These are phyloP conservation scores for Disparrhopalites patrizii DNA, from an alignment of 2,888 invertebrate genomes.

Conservation along the genomic window DNA sequence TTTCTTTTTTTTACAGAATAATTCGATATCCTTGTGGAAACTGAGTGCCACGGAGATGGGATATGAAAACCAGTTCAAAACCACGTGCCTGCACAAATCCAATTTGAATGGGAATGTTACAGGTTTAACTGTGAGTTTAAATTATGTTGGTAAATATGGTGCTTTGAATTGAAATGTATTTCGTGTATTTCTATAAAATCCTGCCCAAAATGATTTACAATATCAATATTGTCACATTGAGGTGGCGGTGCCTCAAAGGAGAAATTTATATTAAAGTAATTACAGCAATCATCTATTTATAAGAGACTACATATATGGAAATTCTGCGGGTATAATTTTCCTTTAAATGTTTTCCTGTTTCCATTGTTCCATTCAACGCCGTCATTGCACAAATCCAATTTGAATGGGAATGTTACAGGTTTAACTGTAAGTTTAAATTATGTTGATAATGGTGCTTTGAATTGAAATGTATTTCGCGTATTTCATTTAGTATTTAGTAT, in stretches of 20 bases:
- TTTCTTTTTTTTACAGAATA: constrained; percentile 31
- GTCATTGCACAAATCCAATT: constrained; percentile 19
- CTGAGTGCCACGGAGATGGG: constrained; percentile 24
- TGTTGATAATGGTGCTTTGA: not conserved
- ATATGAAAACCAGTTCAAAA: constrained; percentile 16
- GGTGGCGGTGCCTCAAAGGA: too few relatives aligned
- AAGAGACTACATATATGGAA: too few relatives aligned
- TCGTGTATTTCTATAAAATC: not conserved
- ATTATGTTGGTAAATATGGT: not conserved
- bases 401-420: not conserved
- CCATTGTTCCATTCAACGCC: too few relatives aligned
- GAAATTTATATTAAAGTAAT: too few relatives aligned
- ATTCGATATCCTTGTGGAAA: constrained; percentile 37
- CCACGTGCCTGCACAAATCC: constrained; percentile 25
- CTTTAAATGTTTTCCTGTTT: too few relatives aligned
- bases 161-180: not conserved
- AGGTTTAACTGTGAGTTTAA: constrained; percentile 33
- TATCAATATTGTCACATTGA: too few relatives aligned
- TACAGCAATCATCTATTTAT: too few relatives aligned
- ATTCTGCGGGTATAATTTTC: too few relatives aligned
- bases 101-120: constrained; percentile 28
- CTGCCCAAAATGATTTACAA: too few relatives aligned
- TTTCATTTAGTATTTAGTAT: not conserved
- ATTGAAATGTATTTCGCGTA: not conserved
- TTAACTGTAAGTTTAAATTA: constrained; percentile 26